Base-by-base conservation (phyloP, 2,888 invertebrate genomes). In the Bunonema sp. region DNA sequence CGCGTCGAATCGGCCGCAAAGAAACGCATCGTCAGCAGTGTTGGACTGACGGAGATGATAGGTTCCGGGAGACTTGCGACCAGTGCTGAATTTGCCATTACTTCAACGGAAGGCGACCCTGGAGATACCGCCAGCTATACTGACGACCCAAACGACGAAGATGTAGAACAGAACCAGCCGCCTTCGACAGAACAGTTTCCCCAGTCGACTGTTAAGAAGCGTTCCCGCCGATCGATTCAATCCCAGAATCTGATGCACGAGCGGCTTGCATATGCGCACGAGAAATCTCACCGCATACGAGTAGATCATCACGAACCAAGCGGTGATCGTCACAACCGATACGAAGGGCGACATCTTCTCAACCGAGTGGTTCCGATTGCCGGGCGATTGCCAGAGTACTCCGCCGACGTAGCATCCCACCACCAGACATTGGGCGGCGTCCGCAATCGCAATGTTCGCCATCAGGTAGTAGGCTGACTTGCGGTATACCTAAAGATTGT, bases 1-100 rank as follows among this genome's bases (percentile, higher is more conserved):
- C 16, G 15, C 18, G 32, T 32, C 16, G 18, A n/a, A 32, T 16
- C 7, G 18, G 15, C 18, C 8, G n/a, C 32, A 28, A n/a, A 10
- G 20, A 34, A 34, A 8, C 34, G 19, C 34, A 34, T 34, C 34
- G 34, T 34, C 34, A 15, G 19, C 18, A 34, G n/a, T 7, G n/a
- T 10, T 10, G 19, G 16, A 7, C 19, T 15, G 7, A 34, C 34
- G 15, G 19, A 15, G 34, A 34, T 34, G 21, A 34, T 34, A 10
- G 34, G 34, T 20, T 34, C 19, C 18, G 34, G 34, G 19, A 19
- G 19, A 5, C 18, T 18, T 7, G 34, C 34, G 2, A 20, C 34
- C 15, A 34, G 8, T 10, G 18, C 34, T 34, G 34, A 12, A 1
- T 1, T 10, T 8, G 4, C 10, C 19, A 10, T 10, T n/a, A n/a